These are phyloP conservation scores for Drosophila nasuta DNA, from an alignment of 1,140 invertebrate species.

Conservation along the genomic window DNA sequence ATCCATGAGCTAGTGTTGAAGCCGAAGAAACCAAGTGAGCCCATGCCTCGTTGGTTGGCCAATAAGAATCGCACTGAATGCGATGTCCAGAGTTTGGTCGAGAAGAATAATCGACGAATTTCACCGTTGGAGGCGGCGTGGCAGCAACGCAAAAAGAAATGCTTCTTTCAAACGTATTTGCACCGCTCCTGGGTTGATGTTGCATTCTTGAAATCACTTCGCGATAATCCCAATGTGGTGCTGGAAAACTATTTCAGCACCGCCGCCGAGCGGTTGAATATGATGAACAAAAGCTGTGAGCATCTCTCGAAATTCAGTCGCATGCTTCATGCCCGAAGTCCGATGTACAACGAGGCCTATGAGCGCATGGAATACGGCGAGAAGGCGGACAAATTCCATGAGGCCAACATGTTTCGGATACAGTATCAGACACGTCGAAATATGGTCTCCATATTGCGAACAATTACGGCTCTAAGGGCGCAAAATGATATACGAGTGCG, in stretches of 20 bases:
- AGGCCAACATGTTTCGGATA: constrained; percentile 62
- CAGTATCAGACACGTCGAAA: constrained; percentile 77
- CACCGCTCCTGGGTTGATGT: constrained; percentile 70
- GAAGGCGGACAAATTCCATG: constrained; percentile 17
- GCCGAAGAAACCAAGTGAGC: constrained; percentile 10
- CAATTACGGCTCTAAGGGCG: constrained; percentile 49
- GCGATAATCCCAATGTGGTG: constrained; percentile 45
- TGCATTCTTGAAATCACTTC: constrained; percentile 62
- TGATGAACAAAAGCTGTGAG: constrained; percentile 26
- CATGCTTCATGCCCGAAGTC: constrained; percentile 75
- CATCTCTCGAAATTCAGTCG: constrained; percentile 46
- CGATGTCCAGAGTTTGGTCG: constrained; percentile 64
- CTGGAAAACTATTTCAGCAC: constrained; percentile 25
- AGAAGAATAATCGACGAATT: constrained; percentile 43
- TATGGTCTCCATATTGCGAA: constrained; percentile 67
- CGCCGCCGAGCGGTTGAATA: constrained; percentile 14
- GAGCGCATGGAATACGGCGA: constrained; percentile 17
- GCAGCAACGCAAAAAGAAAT: constrained; percentile 61
- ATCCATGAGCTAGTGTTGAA: constrained; percentile 45
- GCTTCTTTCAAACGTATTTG: constrained; percentile 73
- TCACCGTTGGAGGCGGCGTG: constrained; percentile 66
- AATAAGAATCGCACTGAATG: constrained; percentile 54
- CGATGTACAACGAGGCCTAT: constrained; percentile 67
- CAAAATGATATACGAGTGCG: constrained; percentile 52
- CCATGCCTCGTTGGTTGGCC: constrained; percentile 54